phyloP scores from a whole-genome alignment of 2,113 vertebrate genomes.

The Capricornis sumatraensis region DNA sequence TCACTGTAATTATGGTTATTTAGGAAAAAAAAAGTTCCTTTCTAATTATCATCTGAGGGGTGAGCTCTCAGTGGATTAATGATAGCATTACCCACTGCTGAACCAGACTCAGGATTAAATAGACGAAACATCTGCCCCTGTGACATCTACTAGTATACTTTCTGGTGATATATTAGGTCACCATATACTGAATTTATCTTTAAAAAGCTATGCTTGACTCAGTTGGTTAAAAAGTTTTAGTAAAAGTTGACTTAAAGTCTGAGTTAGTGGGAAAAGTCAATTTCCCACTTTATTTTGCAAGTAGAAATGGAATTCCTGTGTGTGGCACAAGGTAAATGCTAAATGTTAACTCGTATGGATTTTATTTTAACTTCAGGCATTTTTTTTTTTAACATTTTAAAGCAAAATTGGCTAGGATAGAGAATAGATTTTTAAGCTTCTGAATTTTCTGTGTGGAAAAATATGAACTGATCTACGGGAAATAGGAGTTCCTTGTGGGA shows the following conservation, averaged over 20 bases:
- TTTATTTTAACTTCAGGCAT: conserved; percentile 34
- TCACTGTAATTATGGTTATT: conserved; percentile 60
- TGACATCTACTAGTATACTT: conserved; percentile 27
- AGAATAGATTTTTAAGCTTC: not conserved
- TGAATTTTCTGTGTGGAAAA: conserved; percentile 29
- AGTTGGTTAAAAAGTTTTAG: conserved; percentile 12
- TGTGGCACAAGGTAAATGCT: not conserved
- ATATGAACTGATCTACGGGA: not conserved
- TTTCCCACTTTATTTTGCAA: conserved; percentile 1
- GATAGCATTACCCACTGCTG: conserved; percentile 43
- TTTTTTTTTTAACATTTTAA: not conserved
- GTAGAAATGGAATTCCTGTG: conserved; percentile 2
- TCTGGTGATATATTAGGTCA: conserved; percentile 24
- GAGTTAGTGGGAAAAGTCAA: not conserved
- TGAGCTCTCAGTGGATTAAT: conserved; percentile 48
- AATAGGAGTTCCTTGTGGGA: not conserved
- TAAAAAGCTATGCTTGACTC: conserved; percentile 36
- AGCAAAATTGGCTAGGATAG: not conserved
- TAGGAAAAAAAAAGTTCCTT: conserved; percentile 30
- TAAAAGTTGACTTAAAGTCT: not conserved
- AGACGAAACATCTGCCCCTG: conserved; percentile 52
- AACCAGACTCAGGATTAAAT: conserved; percentile 45
- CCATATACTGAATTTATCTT: not conserved
- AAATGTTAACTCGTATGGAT: not conserved
- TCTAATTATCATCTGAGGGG: conserved; percentile 50